Conservation (phyloP, 2,113 vertebrate species). For the Thomomys bottae region DNA sequence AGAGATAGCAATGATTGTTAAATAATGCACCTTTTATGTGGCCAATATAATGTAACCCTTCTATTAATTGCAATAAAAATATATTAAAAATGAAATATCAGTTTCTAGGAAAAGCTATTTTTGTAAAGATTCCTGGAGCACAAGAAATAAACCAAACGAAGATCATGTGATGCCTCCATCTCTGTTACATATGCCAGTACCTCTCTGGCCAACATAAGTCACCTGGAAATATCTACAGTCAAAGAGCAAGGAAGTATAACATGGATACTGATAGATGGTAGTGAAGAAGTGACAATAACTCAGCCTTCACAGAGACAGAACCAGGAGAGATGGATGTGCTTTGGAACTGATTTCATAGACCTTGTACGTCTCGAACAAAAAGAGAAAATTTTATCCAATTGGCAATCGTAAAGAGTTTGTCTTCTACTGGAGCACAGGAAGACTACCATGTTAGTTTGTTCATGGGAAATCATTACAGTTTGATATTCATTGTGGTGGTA, state of each 20-base stretch:
- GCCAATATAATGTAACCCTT: too few relatives aligned
- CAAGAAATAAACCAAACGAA: neutral
- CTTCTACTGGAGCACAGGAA: neutral
- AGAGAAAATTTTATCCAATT: neutral
- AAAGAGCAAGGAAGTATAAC: neutral
- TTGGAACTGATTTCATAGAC: neutral
- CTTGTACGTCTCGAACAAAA: neutral
- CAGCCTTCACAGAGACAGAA: neutral
- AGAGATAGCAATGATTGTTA: too few relatives aligned
- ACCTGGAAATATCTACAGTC: neutral
- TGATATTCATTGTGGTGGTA: neutral
- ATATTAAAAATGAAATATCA: too few relatives aligned
- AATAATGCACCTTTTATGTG: too few relatives aligned
- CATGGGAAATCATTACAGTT: neutral
- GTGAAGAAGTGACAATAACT: neutral
- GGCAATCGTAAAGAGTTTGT: neutral
- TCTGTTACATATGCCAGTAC: neutral
- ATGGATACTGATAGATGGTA: neutral
- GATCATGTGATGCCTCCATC: neutral
- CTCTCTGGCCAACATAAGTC: neutral
- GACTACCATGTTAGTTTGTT: neutral
- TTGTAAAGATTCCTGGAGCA: neutral
- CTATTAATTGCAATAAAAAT: too few relatives aligned
- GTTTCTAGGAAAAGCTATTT: neutral
- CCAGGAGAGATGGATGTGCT: neutral